Conservation (phyloP, 1,140 invertebrate species). For the Drosophila chauvacae region DNA sequence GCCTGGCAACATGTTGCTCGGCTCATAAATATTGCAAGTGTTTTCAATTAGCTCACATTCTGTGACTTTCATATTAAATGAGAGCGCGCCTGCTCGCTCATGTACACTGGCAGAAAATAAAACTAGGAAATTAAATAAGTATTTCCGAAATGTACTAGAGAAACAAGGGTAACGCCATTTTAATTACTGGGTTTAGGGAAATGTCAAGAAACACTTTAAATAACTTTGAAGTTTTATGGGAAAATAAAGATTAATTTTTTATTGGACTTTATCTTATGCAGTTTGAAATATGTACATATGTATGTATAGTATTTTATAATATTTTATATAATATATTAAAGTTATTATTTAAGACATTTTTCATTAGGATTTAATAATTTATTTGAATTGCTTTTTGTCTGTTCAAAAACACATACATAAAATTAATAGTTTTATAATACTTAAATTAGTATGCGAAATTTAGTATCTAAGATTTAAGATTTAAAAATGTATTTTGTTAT, state of each 20-base stretch:
- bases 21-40: constrained; percentile 84
- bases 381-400: no score
- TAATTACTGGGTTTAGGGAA: not conserved
- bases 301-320: no score
- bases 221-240: not conserved
- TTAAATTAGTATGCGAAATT: no score
- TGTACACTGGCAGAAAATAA: constrained; percentile 7
- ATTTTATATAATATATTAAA: not conserved
- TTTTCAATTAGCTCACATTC: constrained; percentile 84
- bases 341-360: not conserved
- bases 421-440: no score
- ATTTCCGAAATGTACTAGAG: not conserved
- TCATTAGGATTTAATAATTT: not conserved
- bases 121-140: not conserved
- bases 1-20: constrained; percentile 75
- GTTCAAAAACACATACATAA: no score
- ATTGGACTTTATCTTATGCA: no score
- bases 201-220: not conserved
- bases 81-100: constrained; percentile 57
- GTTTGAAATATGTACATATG: no score
- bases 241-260: not conserved
- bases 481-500: no score
- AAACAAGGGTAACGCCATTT: not conserved
- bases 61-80: constrained; percentile 83
- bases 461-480: no score